Evolutionary conservation across 2,113 vertebrate genomes (phyloP).

Genomic region (Marcusenius ussheri): DNA sequence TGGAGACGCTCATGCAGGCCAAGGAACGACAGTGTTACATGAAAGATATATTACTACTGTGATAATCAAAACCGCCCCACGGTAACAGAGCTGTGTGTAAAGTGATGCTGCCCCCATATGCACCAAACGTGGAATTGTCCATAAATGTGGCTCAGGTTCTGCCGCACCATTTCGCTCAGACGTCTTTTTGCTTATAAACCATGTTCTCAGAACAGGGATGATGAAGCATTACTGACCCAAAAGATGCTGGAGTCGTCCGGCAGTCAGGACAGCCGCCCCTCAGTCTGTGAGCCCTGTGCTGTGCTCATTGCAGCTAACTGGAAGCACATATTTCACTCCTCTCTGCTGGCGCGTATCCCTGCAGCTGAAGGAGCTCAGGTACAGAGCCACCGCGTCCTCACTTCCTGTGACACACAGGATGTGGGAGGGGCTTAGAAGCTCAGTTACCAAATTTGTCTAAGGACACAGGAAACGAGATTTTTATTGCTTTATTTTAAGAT

Average conservation of each 20-base stretch:
- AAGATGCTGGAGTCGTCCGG: not conserved
- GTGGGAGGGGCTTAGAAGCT: not conserved
- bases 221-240: not conserved
- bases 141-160: not conserved
- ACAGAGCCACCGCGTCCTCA: not conserved
- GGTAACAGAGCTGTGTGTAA: not conserved
- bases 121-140: not conserved
- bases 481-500: not conserved
- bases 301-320: not conserved
- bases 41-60: constrained; percentile 1
- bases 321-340: not conserved
- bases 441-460: not conserved
- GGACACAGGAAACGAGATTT: not conserved
- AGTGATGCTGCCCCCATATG: not conserved
- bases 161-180: not conserved
- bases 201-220: not conserved
- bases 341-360: not conserved
- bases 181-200: not conserved
- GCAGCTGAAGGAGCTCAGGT: not conserved
- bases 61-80: not conserved
- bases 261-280: not conserved
- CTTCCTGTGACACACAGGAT: not conserved
- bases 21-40: not conserved
- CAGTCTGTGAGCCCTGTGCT: not conserved
- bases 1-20: not conserved